These are phyloP conservation scores for Strigamia maritima DNA, from an alignment of 2,888 invertebrate species.

Conservation along the genomic window DNA sequence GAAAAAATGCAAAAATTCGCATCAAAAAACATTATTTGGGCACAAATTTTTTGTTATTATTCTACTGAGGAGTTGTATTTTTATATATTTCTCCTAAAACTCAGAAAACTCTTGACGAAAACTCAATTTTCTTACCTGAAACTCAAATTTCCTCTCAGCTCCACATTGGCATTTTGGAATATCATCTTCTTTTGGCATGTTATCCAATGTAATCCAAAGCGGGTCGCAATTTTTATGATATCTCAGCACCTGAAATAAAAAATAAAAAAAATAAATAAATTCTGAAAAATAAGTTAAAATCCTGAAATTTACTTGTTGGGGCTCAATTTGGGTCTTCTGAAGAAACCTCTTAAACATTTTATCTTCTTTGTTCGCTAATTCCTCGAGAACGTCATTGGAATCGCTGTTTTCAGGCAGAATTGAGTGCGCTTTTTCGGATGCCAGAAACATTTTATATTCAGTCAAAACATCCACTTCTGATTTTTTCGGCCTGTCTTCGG, in stretches of 20 bases:
- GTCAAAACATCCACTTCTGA: conserved; percentile 53
- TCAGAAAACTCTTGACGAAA: too few relatives aligned
- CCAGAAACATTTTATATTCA: conserved; percentile 59
- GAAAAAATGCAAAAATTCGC: conserved; percentile 10
- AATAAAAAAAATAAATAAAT: background rate
- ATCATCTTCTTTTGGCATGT: conserved; percentile 53
- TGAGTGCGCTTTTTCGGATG: background rate
- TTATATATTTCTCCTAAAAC: too few relatives aligned
- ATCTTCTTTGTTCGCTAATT: conserved; percentile 59
- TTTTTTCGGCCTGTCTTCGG: conserved; percentile 43
- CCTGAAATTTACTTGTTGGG: conserved; percentile 66
- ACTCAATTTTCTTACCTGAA: too few relatives aligned
- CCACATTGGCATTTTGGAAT: conserved; percentile 77
- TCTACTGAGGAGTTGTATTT: too few relatives aligned
- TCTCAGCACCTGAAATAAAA: conserved; percentile 58
- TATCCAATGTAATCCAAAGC: conserved; percentile 73
- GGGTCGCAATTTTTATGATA: conserved; percentile 75
- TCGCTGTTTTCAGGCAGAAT: conserved; percentile 42
- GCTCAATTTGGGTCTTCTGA: conserved; percentile 64
- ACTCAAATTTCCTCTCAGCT: conserved; percentile 78
- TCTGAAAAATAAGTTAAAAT: conserved; percentile 24
- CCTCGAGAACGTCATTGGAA: conserved; percentile 42
- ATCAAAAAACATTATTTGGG: background rate
- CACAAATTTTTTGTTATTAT: too few relatives aligned
- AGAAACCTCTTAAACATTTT: conserved; percentile 74